Base-by-base conservation (phyloP, 2,797 vertebrate species). In the Falco concolor region DNA sequence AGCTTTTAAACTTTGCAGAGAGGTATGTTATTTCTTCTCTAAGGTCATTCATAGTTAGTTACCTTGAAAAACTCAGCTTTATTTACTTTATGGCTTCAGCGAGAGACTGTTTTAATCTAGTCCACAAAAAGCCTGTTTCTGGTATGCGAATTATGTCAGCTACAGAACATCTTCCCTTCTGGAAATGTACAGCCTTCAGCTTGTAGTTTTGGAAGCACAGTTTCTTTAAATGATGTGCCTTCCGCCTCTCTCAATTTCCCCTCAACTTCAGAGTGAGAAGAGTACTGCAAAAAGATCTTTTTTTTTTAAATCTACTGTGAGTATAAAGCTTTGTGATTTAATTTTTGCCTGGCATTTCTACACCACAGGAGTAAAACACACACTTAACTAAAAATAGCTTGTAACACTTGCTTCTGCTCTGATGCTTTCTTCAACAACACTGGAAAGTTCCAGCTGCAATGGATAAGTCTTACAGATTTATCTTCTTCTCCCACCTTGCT, bases 1-100 rank as follows among this genome's bases (percentile, higher is more conserved):
- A 90, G 81, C 91, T 96, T 95, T 95, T 87, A 68, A 94, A 85
- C 56, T 82, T 88, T 84, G 53, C 86, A 68, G 63, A 87, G 57
- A 79, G 80, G 52, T 24, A 25, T 18, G 65, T 82, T 84, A 56
- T 77, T 95, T 83, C 75, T 93, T 89, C 65, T 89, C 60, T 72
- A 8, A 93, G 95, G 84, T 95, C 88, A 60, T 34, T 69, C n/a
- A 15, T 74, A 38, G 80, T 89, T 75, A 20, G 84, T 84, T 95
- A 93, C 94, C 88, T 96, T 80, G 79, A 61, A 77, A 84, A 94
- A 90, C 64, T 73, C 74, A 30, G 8, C 86, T 88, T 88, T 76
- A 56, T 90, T 93, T 95, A 90, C 84, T 93, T 92, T 6, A 20
- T 77, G 77, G 74, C 87, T 93, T 90, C 80, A 73, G 61, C 13